These are phyloP conservation scores for Mustela nigripes DNA, from an alignment of 2,113 vertebrate genomes.

Conservation along the genomic window DNA sequence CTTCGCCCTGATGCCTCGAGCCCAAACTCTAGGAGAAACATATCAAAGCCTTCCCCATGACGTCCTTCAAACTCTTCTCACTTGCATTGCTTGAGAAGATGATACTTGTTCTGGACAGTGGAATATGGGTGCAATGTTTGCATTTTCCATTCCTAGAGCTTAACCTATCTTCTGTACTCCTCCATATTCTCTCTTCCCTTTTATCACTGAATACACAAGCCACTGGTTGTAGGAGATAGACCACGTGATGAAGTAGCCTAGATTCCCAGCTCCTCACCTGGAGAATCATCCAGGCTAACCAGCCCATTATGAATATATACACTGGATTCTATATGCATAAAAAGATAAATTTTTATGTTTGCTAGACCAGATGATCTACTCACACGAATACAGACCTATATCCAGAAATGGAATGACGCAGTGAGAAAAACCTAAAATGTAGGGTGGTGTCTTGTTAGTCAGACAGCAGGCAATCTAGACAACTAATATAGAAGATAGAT, in stretches of 20 bases:
- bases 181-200: neutral
- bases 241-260: neutral
- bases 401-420: neutral
- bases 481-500: neutral
- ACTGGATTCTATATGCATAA: neutral
- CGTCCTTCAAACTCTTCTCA: neutral
- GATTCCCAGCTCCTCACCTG: neutral
- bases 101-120: neutral
- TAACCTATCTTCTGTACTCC: neutral
- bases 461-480: neutral
- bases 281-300: neutral
- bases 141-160: neutral
- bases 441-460: neutral
- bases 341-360: neutral
- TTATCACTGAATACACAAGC: neutral
- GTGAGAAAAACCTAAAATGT: neutral
- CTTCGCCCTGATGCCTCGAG: neutral
- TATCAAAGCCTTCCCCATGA: neutral
- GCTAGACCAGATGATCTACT: neutral
- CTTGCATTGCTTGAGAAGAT: neutral
- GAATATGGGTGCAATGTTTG: neutral
- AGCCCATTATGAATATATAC: neutral
- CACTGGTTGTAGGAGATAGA: neutral
- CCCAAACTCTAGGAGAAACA: neutral
- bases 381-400: neutral